A percentile compares a stretch with the other conserved stretches of the same genome.
phyloP scores from a whole-genome alignment of 2,797 vertebrate species.

The Pagetopsis macropterus region DNA sequence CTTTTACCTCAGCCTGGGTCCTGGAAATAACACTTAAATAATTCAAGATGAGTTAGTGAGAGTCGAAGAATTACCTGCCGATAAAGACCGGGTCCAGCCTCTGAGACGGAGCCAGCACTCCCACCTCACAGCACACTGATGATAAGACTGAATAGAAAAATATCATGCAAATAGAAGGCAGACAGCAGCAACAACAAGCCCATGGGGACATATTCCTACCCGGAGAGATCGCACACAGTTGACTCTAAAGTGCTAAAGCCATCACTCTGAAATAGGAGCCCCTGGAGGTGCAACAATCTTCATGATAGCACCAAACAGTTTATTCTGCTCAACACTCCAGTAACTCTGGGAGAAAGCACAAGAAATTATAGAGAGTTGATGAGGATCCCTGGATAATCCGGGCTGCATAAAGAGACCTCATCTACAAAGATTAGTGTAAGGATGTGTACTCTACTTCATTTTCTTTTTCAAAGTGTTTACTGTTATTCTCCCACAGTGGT shows the following conservation, averaged over 20 bases:
- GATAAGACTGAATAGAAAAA: slow-evolving; percentile 83
- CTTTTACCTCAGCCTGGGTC: slow-evolving; percentile 48
- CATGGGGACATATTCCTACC: slow-evolving; percentile 76
- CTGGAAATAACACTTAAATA: slow-evolving; percentile 80
- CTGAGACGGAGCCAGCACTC: slow-evolving; percentile 81
- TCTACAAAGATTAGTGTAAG: slow-evolving; percentile 49
- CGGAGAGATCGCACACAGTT: slow-evolving; percentile 78
- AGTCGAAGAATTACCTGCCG: slow-evolving; percentile 82
- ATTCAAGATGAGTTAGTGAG: slow-evolving; percentile 82
- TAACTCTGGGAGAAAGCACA: slow-evolving; percentile 61
- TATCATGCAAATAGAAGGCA: slow-evolving; percentile 84
- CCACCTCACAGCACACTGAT: slow-evolving; percentile 79
- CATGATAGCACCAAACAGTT: slow-evolving; percentile 70
- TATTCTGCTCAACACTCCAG: slow-evolving; percentile 70
- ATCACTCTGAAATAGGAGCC: slow-evolving; percentile 78
- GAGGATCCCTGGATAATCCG: slow-evolving; percentile 69
- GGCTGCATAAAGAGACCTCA: slow-evolving; percentile 58
- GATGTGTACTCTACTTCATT: slow-evolving; percentile 38
- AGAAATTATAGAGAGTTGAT: slow-evolving; percentile 70
- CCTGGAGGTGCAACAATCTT: slow-evolving; percentile 70
- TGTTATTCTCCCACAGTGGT: slow-evolving; percentile 47
- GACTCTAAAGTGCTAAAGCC: slow-evolving; percentile 78
- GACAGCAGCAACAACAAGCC: slow-evolving; percentile 83
- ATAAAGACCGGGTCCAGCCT: slow-evolving; percentile 81
- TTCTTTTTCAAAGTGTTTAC: slow-evolving; percentile 50